Evolutionary conservation across 2,113 vertebrate species (phyloP), one percentile per base, ranked within the genome.

Genomic region (Heterocephalus glaber): DNA sequence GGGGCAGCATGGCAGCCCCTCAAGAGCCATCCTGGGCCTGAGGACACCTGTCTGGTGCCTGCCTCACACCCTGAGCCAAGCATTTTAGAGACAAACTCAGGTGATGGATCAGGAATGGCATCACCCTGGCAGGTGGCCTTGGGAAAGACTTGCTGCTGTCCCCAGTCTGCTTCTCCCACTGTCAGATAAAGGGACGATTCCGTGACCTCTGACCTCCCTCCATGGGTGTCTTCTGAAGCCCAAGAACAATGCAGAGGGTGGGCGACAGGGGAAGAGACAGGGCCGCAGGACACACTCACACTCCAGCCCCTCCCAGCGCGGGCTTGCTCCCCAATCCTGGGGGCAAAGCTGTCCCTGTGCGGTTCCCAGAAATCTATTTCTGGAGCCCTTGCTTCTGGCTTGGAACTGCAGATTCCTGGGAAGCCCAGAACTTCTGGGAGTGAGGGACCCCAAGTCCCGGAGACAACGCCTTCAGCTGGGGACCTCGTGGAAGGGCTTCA

Each of bases 401-500:
- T 81, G 49, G 52, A 60, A 60, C 19, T 9, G 1, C 35, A 30
- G 60, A 82, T 13, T 28, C 14, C 49, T 16, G 28, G 1, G 9
- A 13, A 33, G 7, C 30, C 79, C 58, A 65, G 33, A 70, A 11
- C 17, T 66, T 24, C 58, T 3, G n/a, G 28, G 13, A 72, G 24
- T 52, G 12, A 9, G 26, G 33, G 16, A 12, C 12, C 54, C 8
- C n/a, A 60, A 24, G 28, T 1, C 54, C 47, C 56, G 12, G 24
- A 9, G 7, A 33, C 7, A 4, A 8, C 54, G 7, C 7, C 44
- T 35, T 82, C 24, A 24, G 52, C 60, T 7, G 3, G 19, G 61
- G 49, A 4, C 16, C 0, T 0, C 5, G 0, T 2, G 11, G 22
- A 2, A 16, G 0, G 20, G 35, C 35, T 3, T 33, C 74, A 33